Evolutionary conservation across 1,140 invertebrate species (phyloP).

Genomic region (Drosophila varians): DNA sequence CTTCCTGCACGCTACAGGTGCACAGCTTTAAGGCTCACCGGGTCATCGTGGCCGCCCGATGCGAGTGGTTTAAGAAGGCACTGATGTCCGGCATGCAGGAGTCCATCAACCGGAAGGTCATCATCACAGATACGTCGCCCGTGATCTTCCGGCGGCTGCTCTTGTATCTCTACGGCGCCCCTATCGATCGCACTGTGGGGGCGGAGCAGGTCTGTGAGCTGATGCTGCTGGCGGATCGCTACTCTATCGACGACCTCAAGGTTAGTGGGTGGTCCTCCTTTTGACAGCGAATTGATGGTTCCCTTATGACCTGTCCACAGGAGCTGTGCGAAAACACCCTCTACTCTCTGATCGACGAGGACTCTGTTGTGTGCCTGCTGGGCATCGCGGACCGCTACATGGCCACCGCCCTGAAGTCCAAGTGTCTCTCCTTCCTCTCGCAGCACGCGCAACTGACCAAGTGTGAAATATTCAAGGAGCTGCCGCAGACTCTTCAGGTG

Average conservation of each 20-base stretch:
- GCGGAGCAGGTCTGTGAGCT: conserved; percentile 88
- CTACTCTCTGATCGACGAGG: conserved; percentile 86
- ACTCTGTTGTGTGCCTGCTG: conserved; percentile 87
- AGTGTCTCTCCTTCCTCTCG: conserved; percentile 85
- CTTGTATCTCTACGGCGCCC: conserved; percentile 87
- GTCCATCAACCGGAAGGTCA: conserved; percentile 88
- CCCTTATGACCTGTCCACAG: conserved; percentile 54
- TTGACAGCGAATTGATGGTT: background rate
- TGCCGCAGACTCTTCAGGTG: conserved; percentile 86
- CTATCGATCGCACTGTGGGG: conserved; percentile 84
- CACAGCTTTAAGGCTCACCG: conserved; percentile 86
- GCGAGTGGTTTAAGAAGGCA: conserved; percentile 89
- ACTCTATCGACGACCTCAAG: conserved; percentile 78
- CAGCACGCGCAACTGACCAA: conserved; percentile 86
- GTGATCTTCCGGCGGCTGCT: conserved; percentile 87
- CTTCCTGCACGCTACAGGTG: conserved; percentile 38
- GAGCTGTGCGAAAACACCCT: conserved; percentile 87
- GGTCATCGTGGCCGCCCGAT: conserved; percentile 87
- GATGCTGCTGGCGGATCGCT: conserved; percentile 86
- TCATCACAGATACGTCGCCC: conserved; percentile 87
- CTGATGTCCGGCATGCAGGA: conserved; percentile 89
- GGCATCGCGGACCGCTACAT: conserved; percentile 88
- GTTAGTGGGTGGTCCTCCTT: conserved; percentile 15
- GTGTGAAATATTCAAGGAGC: conserved; percentile 87
- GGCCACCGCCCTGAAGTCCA: conserved; percentile 86